Conservation (phyloP, 2,888 invertebrate genomes). For the Proisotoma minuta region DNA sequence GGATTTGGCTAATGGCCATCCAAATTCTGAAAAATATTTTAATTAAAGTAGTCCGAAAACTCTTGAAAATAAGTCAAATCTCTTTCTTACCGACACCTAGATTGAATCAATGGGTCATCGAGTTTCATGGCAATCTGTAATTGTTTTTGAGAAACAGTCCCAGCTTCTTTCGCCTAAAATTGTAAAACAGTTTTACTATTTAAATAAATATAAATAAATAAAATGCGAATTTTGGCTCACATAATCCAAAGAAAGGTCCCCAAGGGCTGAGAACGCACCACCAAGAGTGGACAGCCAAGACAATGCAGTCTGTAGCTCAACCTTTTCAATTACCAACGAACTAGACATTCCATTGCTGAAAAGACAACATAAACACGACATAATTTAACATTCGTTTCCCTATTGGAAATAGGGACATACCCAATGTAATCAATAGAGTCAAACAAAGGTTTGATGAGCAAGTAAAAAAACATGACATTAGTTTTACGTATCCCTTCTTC, state of each 20-base stretch:
- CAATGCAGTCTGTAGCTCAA: constrained; percentile 74
- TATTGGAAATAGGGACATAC: too few relatives aligned
- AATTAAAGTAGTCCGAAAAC: background rate
- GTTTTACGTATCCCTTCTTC: too few relatives aligned
- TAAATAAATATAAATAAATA: constrained; percentile 10
- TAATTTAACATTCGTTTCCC: too few relatives aligned
- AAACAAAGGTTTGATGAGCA: too few relatives aligned
- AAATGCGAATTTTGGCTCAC: constrained; percentile 58
- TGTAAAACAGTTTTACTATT: constrained; percentile 40
- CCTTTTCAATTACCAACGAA: constrained; percentile 24
- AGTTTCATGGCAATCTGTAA: constrained; percentile 72
- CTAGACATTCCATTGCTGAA: constrained; percentile 34
- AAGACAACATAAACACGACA: too few relatives aligned
- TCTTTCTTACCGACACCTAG: constrained; percentile 63
- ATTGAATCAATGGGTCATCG: constrained; percentile 73
- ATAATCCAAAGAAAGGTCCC: constrained; percentile 75
- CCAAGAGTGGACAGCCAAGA: constrained; percentile 95
- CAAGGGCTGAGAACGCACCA: constrained; percentile 91
- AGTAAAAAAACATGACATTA: too few relatives aligned
- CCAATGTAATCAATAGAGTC: too few relatives aligned
- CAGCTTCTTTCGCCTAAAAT: constrained; percentile 78
- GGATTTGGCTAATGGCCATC: constrained; percentile 79
- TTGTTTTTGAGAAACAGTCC: constrained; percentile 79
- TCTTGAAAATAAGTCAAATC: background rate
- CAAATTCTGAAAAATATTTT: constrained; percentile 59